Evolutionary conservation across 23 tunicate species (phyloP).

Genomic region (Phallusia fumigata): DNA sequence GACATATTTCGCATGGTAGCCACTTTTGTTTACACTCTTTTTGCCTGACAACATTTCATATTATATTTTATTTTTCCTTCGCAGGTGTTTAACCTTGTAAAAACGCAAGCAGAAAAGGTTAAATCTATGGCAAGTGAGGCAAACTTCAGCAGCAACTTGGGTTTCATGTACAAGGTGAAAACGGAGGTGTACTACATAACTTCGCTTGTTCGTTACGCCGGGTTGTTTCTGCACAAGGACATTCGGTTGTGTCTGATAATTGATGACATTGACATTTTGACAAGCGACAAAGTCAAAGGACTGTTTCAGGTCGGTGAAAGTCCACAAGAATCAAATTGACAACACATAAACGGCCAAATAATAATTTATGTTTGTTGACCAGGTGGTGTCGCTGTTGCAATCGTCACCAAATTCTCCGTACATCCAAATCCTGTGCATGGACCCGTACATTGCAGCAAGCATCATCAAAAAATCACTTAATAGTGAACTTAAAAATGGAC

Average conservation of each 20-base stretch:
- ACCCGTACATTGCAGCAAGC: constrained; percentile 44
- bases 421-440: constrained; percentile 64
- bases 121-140: constrained; percentile 6
- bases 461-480: constrained; percentile 37
- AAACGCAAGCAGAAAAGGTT: constrained; percentile 40
- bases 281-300: constrained; percentile 34
- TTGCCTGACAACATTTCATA: too few relatives aligned
- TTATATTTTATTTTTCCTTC: background rate
- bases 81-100: constrained; percentile 18
- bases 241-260: constrained; percentile 43
- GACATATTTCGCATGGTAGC: constrained; percentile 35
- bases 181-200: constrained; percentile 50
- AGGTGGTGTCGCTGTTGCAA: constrained; percentile 46
- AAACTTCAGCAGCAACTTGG: constrained; percentile 35
- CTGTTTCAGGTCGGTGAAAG: constrained; percentile 37
- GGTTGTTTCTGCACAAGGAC: constrained; percentile 31
- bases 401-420: constrained; percentile 32
- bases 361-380: background rate
- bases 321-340: background rate
- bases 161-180: constrained; percentile 50
- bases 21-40: background rate
- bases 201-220: constrained; percentile 39
- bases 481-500: constrained; percentile 37
- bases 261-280: constrained; percentile 49
- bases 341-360: background rate